phyloP scores from a whole-genome alignment of 2,113 vertebrate species.

The Proterorhinus semilunaris region DNA sequence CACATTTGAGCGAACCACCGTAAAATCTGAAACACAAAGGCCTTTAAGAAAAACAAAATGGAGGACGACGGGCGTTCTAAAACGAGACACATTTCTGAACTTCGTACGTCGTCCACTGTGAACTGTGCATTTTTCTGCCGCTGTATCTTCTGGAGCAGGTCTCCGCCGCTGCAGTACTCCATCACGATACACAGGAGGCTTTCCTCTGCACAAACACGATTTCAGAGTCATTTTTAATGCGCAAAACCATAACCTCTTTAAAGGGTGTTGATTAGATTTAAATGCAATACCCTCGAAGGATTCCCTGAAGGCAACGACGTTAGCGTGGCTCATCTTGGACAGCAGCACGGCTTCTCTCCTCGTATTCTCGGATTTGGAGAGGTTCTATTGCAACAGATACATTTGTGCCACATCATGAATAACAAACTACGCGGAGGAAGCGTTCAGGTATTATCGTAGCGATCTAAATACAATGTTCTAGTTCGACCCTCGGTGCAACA shows the following conservation, averaged over 20 bases:
- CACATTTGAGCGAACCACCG: constrained; percentile 93
- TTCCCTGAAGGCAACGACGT: constrained; percentile 87
- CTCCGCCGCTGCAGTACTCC: constrained; percentile 91
- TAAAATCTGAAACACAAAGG: constrained; percentile 78
- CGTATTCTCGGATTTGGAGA: constrained; percentile 66
- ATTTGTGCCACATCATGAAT: constrained; percentile 19
- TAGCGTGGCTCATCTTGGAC: constrained; percentile 89
- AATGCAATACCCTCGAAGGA: constrained; percentile 84
- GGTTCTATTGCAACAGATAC: constrained; percentile 72
- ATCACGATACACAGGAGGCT: constrained; percentile 88
- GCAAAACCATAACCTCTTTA: constrained; percentile 14
- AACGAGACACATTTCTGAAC: too few species aligned
- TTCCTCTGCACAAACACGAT: constrained; percentile 73
- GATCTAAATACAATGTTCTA: constrained; percentile 23
- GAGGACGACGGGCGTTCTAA: too few species aligned
- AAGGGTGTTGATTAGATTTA: not conserved
- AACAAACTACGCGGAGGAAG: constrained; percentile 27
- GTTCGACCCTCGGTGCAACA: constrained; percentile 2
- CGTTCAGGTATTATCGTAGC: constrained; percentile 21
- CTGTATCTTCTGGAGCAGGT: constrained; percentile 87
- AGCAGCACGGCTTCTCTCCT: constrained; percentile 86
- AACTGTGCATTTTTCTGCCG: constrained; percentile 80
- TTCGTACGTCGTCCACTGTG: constrained; percentile 80
- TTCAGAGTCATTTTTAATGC: constrained; percentile 14
- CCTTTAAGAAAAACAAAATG: not conserved